phyloP scores from a whole-genome alignment of 2,797 vertebrate species.

The Macropodus opercularis region DNA sequence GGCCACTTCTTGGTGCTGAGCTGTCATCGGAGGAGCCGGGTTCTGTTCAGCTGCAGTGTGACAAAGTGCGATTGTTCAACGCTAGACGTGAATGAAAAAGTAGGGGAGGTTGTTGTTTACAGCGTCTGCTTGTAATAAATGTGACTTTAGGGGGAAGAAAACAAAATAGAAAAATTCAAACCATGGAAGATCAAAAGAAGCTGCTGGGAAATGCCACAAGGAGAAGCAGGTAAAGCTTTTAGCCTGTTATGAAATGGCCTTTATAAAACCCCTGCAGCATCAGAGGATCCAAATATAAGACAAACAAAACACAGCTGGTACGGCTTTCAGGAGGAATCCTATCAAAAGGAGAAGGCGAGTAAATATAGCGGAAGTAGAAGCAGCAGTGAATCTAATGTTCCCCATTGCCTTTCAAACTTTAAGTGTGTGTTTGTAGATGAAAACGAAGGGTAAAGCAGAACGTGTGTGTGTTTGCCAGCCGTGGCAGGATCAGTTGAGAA shows the following conservation, averaged over 20 bases:
- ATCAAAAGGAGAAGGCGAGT: constrained; percentile 46
- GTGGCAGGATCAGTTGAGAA: constrained; percentile 34
- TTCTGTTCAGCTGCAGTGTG: constrained; percentile 89
- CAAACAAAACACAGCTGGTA: constrained; percentile 30
- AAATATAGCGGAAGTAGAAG: constrained; percentile 30
- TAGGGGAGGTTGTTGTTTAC: not conserved
- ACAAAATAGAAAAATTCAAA: constrained; percentile 42
- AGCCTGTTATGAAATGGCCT: constrained; percentile 46
- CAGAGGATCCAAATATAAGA: constrained; percentile 31
- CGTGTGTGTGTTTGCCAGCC: constrained; percentile 11
- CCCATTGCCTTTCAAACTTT: constrained; percentile 25
- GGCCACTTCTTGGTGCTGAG: constrained; percentile 88
- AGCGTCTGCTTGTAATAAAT: constrained; percentile 1
- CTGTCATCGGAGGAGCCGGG: constrained; percentile 80
- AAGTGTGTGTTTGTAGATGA: constrained; percentile 36
- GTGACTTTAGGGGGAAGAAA: constrained; percentile 4
- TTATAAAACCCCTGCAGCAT: constrained; percentile 36
- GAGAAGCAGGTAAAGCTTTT: constrained; percentile 44
- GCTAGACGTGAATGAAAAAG: not conserved
- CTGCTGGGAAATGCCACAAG: constrained; percentile 31
- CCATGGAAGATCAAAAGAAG: constrained; percentile 48
- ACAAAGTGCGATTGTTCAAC: not conserved
- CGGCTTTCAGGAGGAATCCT: constrained; percentile 44
- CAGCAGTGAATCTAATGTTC: constrained; percentile 22
- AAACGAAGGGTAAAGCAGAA: constrained; percentile 29